phyloP scores from a whole-genome alignment of 2,888 invertebrate species.

The Epistrophella euchroma region DNA sequence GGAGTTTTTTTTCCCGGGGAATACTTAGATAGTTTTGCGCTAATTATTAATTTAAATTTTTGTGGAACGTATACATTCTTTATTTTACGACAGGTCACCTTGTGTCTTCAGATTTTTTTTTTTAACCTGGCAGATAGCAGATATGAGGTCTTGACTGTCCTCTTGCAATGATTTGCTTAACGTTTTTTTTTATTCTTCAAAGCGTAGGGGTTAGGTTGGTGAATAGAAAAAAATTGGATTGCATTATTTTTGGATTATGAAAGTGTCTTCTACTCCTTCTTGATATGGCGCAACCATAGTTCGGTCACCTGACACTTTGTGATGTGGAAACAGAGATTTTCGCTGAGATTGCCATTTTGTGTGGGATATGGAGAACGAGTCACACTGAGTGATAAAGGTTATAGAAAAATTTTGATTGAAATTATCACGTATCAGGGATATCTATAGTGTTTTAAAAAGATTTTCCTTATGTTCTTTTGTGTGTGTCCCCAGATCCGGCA shows the following conservation, averaged over 20 bases:
- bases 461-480: conserved; percentile 9
- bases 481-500: not conserved
- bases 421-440: conserved; percentile 68
- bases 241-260: conserved; percentile 75
- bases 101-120: too few species aligned
- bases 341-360: conserved; percentile 60
- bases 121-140: too few species aligned
- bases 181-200: conserved; percentile 1
- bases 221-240: conserved; percentile 46
- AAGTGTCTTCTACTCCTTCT: conserved; percentile 23
- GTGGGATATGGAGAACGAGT: conserved; percentile 6
- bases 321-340: conserved; percentile 53
- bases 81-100: too few species aligned
- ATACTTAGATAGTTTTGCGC: too few species aligned
- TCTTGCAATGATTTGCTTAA: not conserved
- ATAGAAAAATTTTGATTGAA: conserved; percentile 63
- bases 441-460: conserved; percentile 42
- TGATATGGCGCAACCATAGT: conserved; percentile 8
- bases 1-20: too few species aligned
- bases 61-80: too few species aligned
- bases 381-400: conserved; percentile 21
- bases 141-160: not conserved
- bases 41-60: too few species aligned
- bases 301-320: conserved; percentile 70
- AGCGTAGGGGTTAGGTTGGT: not conserved